Conservation (phyloP, 1,140 invertebrate genomes). For the Drosophila eugracilis region DNA sequence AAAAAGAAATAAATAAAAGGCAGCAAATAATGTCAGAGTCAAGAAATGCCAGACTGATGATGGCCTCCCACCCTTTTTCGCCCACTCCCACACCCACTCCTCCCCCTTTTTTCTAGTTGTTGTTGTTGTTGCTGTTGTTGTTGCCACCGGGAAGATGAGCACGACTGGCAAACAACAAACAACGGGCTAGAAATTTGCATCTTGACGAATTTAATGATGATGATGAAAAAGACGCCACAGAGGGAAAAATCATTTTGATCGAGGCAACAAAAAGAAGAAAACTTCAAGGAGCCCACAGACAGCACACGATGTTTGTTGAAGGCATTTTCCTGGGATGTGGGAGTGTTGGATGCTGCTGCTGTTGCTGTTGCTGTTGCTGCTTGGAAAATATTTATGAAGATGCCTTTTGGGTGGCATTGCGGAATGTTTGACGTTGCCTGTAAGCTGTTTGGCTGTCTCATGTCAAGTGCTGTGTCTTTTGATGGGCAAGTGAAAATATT, state of each 20-base stretch:
- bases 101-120: slow-evolving; percentile 14
- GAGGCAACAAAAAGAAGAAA: slow-evolving; percentile 62
- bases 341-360: slow-evolving; percentile 61
- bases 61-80: slow-evolving; percentile 19
- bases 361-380: slow-evolving; percentile 35
- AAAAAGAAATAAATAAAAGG: no score
- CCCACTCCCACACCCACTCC: slow-evolving; percentile 16
- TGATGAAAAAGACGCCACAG: slow-evolving; percentile 70
- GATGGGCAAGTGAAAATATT: slow-evolving; percentile 77
- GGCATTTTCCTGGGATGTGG: slow-evolving; percentile 65
- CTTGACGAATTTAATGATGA: slow-evolving; percentile 83
- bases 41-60: slow-evolving; percentile 49
- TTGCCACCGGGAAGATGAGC: slow-evolving; percentile 68
- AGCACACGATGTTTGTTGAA: slow-evolving; percentile 70
- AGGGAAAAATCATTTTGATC: slow-evolving; percentile 74
- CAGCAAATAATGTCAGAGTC: slow-evolving; percentile 42
- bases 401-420: slow-evolving; percentile 80
- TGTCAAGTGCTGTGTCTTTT: slow-evolving; percentile 66
- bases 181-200: slow-evolving; percentile 73
- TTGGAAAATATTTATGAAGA: slow-evolving; percentile 77
- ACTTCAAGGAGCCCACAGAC: slow-evolving; percentile 76
- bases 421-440: slow-evolving; percentile 81
- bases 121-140: neutral
- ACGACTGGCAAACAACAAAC: slow-evolving; percentile 61
- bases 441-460: slow-evolving; percentile 71